Percentiles rank a stretch among this genome's conserved stretches.
Conservation (phyloP, 2,113 vertebrate genomes). For the Chaenogobius annularis region DNA sequence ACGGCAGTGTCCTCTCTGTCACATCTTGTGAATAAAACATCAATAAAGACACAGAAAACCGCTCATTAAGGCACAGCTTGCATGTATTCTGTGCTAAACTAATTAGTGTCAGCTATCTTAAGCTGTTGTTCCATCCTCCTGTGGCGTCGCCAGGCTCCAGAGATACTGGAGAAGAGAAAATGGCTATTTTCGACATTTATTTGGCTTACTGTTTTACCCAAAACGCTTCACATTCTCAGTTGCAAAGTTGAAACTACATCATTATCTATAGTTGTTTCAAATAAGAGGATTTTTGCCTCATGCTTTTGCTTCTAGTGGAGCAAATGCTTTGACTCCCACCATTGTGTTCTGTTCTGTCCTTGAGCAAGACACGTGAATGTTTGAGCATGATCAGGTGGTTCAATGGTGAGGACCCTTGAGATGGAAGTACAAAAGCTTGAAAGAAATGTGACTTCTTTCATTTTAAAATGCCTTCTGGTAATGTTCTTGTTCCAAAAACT, state of each 20-base stretch:
- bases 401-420: neutral
- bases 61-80: slow-evolving; percentile 6
- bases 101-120: slow-evolving; percentile 7
- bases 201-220: neutral
- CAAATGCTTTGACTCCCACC: neutral
- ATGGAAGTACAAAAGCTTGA: neutral
- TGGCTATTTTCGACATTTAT: neutral
- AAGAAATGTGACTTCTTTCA: neutral
- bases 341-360: neutral
- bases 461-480: neutral
- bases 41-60: slow-evolving; percentile 7
- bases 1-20: slow-evolving; percentile 3
- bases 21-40: slow-evolving; percentile 8
- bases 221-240: neutral
- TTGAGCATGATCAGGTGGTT: neutral
- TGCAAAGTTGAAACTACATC: neutral
- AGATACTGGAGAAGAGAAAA: neutral
- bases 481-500: neutral
- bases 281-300: neutral
- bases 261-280: neutral
- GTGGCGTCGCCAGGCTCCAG: neutral
- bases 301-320: neutral
- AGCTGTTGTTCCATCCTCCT: neutral
- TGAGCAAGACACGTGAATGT: neutral
- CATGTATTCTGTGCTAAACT: neutral